Conservation (phyloP, 1,140 invertebrate species). For the Zaprionus camerounensis region DNA sequence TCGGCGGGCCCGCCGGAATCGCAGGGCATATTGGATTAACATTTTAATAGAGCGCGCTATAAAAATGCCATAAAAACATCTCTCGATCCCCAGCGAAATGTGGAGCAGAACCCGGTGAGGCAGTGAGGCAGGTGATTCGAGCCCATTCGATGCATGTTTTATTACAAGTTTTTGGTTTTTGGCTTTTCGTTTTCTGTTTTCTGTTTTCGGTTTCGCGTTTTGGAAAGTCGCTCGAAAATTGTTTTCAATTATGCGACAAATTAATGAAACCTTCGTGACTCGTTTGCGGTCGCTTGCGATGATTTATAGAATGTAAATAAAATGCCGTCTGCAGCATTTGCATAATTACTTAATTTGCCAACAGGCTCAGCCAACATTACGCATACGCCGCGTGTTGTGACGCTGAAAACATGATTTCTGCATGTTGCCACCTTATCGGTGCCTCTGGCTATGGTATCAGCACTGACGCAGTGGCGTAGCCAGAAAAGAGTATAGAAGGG, state of each 20-base stretch:
- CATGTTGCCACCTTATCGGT: slow-evolving; percentile 40
- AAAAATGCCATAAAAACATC: slow-evolving; percentile 69
- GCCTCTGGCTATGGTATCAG: neutral
- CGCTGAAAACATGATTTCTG: slow-evolving; percentile 53
- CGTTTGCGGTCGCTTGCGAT: slow-evolving; percentile 48
- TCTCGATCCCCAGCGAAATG: slow-evolving; percentile 36
- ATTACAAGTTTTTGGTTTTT: slow-evolving; percentile 36
- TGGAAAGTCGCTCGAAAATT: slow-evolving; percentile 8
- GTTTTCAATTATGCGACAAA: slow-evolving; percentile 6
- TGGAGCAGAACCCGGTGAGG: slow-evolving; percentile 45
- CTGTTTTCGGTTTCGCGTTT: neutral
- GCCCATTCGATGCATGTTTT: slow-evolving; percentile 25
- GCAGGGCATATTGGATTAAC: slow-evolving; percentile 57
- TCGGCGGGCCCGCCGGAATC: slow-evolving; percentile 19
- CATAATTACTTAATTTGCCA: slow-evolving; percentile 76
- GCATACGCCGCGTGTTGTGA: slow-evolving; percentile 55
- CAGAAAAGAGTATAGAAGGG: too few species aligned
- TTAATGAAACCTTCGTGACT: slow-evolving; percentile 70
- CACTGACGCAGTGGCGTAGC: neutral
- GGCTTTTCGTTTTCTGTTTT: neutral
- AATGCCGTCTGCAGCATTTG: slow-evolving; percentile 65
- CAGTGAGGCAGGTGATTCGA: neutral
- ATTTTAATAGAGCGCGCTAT: slow-evolving; percentile 74
- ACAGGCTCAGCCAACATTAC: slow-evolving; percentile 35
- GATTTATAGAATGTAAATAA: slow-evolving; percentile 72